A percentile compares a stretch with the other conserved stretches of the same genome.
phyloP scores from a whole-genome alignment of 1,140 invertebrate species.

The Adoxophyes honmai region DNA sequence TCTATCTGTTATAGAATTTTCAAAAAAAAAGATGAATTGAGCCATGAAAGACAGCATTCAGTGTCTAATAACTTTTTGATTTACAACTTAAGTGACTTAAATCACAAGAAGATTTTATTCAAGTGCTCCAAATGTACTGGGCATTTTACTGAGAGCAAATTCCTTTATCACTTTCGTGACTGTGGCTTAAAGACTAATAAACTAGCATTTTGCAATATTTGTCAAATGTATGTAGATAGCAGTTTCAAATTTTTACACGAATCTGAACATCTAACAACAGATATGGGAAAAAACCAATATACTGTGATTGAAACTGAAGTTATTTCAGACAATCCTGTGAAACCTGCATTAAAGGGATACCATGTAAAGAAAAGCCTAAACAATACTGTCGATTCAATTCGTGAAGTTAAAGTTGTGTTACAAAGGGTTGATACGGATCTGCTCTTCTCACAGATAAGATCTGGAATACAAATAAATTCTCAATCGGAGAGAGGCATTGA shows the following conservation, averaged over 20 bases:
- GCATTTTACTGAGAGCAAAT: constrained; percentile 38
- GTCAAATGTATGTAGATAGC: constrained; percentile 41
- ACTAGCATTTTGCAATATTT: constrained; percentile 38
- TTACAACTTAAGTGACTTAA: constrained; percentile 26
- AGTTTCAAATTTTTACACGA: constrained; percentile 30
- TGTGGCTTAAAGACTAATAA: constrained; percentile 29
- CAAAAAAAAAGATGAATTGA: constrained; percentile 36
- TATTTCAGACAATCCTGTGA: constrained; percentile 13
- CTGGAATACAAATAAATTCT: too few species aligned
- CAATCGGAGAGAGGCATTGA: too few species aligned
- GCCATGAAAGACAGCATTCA: constrained; percentile 47
- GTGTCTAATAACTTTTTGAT: constrained; percentile 32
- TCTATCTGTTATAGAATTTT: constrained; percentile 38
- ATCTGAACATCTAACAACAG: constrained; percentile 25
- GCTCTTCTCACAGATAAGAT: too few species aligned
- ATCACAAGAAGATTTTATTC: constrained; percentile 30
- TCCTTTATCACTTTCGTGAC: constrained; percentile 28
- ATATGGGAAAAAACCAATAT: constrained; percentile 23
- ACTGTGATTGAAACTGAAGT: constrained; percentile 28
- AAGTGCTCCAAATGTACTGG: constrained; percentile 44
- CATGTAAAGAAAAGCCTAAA: neutral
- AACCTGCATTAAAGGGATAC: neutral
- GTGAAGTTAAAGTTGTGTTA: constrained; percentile 1
- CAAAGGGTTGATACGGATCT: neutral
- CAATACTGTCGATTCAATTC: neutral